Conservation (phyloP, 2,113 vertebrate species). For the Tachysurus fulvidraco region DNA sequence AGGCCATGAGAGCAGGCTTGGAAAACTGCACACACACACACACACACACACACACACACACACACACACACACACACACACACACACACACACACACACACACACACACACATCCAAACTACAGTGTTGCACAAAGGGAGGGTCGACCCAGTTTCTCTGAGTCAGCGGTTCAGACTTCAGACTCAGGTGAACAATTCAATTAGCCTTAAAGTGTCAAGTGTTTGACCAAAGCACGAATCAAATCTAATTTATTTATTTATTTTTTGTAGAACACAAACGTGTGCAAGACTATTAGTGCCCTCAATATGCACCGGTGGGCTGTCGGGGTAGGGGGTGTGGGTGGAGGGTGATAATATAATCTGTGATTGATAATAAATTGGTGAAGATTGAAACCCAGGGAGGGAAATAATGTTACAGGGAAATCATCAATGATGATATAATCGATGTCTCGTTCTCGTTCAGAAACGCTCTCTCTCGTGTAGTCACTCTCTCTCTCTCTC, state of each 20-base stretch:
- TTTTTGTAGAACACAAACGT: not conserved
- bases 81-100: not conserved
- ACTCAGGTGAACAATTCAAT: constrained; percentile 12
- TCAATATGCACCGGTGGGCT: not conserved
- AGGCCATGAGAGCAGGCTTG: constrained; percentile 37
- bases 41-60: not conserved
- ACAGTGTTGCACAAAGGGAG: constrained; percentile 1
- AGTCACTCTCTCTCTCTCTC: no score
- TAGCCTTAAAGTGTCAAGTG: constrained; percentile 9
- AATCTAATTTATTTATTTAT: not conserved
- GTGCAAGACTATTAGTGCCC: not conserved
- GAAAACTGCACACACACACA: constrained; percentile 22
- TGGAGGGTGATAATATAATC: not conserved
- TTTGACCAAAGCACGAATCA: constrained; percentile 2
- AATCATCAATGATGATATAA: not conserved
- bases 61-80: constrained; percentile 14
- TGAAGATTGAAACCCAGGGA: not conserved
- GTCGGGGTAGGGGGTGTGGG: not conserved
- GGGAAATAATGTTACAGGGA: not conserved
- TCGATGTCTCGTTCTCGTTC: no score
- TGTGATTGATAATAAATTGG: not conserved
- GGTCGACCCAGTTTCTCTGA: constrained; percentile 14
- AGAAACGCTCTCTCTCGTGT: no score
- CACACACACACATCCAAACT: constrained; percentile 15
- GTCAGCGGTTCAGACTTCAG: constrained; percentile 29